Conservation (phyloP, 1,140 invertebrate genomes). For the Bombus superbus region DNA sequence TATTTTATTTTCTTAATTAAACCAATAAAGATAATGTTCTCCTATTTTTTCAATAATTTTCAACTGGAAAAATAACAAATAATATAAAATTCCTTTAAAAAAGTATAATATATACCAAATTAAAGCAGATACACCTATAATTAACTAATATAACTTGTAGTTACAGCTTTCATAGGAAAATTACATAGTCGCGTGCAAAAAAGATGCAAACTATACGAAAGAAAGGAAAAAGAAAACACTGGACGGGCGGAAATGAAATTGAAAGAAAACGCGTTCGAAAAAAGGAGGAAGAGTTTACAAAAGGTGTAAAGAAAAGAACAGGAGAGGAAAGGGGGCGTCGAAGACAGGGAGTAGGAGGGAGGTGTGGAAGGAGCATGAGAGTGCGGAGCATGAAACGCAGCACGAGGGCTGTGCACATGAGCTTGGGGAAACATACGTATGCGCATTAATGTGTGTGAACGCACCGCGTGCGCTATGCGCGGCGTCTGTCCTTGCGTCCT, state of each 20-base stretch:
- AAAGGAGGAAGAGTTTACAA: slow-evolving; percentile 46
- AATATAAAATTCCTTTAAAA: too few relatives aligned
- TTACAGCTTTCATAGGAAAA: too few relatives aligned
- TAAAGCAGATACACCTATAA: too few relatives aligned
- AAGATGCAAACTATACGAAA: not conserved
- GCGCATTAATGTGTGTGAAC: slow-evolving; percentile 4
- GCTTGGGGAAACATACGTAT: not conserved
- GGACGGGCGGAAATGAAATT: slow-evolving; percentile 33
- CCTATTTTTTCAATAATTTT: too few relatives aligned
- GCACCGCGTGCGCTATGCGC: slow-evolving; percentile 20
- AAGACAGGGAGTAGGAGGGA: not conserved
- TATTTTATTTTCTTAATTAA: too few relatives aligned
- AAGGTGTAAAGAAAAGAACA: slow-evolving; percentile 41
- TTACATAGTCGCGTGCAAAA: not conserved
- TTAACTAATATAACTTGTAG: too few relatives aligned
- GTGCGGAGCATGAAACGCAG: slow-evolving; percentile 12
- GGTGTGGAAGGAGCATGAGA: not conserved
- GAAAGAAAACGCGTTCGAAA: slow-evolving; percentile 51
- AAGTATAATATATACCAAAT: too few relatives aligned
- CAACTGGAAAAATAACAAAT: too few relatives aligned
- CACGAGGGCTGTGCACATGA: slow-evolving; percentile 25
- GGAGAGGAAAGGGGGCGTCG: not conserved
- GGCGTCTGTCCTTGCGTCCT: slow-evolving; percentile 68
- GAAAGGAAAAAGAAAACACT: not conserved
- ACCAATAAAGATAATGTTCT: too few relatives aligned